Evolutionary conservation across 2,888 invertebrate species (phyloP).

Genomic region (Melanophora roralis): DNA sequence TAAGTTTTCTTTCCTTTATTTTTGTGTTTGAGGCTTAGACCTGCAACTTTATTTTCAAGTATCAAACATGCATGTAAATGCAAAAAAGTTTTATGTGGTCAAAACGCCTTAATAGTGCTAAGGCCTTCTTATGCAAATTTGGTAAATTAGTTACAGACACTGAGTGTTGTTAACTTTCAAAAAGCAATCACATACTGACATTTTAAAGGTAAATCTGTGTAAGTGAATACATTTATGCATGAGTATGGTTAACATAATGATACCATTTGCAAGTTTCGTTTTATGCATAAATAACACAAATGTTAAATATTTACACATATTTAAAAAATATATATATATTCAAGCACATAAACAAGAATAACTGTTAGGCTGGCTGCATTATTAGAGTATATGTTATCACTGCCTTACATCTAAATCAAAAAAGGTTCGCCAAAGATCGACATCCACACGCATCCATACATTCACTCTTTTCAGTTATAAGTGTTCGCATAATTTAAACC

Average conservation of each 20-base stretch:
- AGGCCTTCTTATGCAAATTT: slow-evolving; percentile 60
- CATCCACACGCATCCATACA: slow-evolving; percentile 23
- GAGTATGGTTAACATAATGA: slow-evolving; percentile 48
- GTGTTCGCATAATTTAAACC: slow-evolving; percentile 29
- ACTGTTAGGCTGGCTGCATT: neutral
- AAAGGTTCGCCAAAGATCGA: slow-evolving; percentile 53
- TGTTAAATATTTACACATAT: neutral
- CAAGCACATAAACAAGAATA: neutral
- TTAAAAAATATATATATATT: neutral
- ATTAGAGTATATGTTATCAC: slow-evolving; percentile 37
- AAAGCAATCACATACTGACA: slow-evolving; percentile 49
- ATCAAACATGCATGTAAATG: slow-evolving; percentile 51
- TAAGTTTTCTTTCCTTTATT: neutral
- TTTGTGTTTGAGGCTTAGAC: neutral
- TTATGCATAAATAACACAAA: slow-evolving; percentile 16
- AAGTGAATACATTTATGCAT: neutral
- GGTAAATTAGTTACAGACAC: slow-evolving; percentile 61
- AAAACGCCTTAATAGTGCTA: slow-evolving; percentile 58
- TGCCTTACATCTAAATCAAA: slow-evolving; percentile 47
- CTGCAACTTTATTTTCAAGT: slow-evolving; percentile 34
- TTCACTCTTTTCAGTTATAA: neutral
- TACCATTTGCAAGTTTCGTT: slow-evolving; percentile 39
- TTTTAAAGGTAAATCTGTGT: neutral
- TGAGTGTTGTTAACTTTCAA: slow-evolving; percentile 58
- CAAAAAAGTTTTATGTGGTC: slow-evolving; percentile 50